Evolutionary conservation across 2,797 vertebrate genomes (phyloP).

Genomic region (Parauchenoglanis punctatus): DNA sequence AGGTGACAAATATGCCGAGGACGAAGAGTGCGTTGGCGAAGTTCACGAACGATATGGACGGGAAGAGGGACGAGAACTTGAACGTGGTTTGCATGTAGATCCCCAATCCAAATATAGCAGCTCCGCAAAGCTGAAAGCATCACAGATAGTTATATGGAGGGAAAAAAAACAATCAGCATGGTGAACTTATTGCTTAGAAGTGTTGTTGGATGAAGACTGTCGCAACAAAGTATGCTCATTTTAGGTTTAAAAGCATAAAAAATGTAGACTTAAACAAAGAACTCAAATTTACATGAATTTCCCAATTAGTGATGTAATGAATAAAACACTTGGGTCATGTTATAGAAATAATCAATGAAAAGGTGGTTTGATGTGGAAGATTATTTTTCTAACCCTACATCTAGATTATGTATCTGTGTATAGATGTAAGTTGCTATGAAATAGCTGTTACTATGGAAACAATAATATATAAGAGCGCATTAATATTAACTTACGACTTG

Average conservation of each 20-base stretch:
- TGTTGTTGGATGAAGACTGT: not conserved
- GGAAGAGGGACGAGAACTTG: constrained; percentile 54
- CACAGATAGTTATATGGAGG: not conserved
- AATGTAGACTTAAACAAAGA: not conserved
- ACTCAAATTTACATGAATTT: not conserved
- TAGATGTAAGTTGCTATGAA: not conserved
- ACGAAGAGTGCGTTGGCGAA: constrained; percentile 68
- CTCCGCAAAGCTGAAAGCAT: constrained; percentile 69
- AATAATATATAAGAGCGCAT: not conserved
- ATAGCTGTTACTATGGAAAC: not conserved
- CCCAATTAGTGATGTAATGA: not conserved
- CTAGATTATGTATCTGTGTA: no score
- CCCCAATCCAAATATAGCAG: constrained; percentile 65
- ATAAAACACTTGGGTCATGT: not conserved
- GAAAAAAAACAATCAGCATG: not conserved
- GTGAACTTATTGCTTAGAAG: not conserved
- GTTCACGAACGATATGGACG: constrained; percentile 61
- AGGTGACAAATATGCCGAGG: constrained; percentile 76
- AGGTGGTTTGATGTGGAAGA: not conserved
- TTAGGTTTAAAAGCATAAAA: not conserved
- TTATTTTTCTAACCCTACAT: not conserved
- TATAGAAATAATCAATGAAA: not conserved
- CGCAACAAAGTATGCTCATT: not conserved
- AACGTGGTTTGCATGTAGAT: constrained; percentile 62
- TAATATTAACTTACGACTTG: not conserved